phyloP scores from a whole-genome alignment of 2,888 invertebrate species.

The Ectobius pallidus region DNA sequence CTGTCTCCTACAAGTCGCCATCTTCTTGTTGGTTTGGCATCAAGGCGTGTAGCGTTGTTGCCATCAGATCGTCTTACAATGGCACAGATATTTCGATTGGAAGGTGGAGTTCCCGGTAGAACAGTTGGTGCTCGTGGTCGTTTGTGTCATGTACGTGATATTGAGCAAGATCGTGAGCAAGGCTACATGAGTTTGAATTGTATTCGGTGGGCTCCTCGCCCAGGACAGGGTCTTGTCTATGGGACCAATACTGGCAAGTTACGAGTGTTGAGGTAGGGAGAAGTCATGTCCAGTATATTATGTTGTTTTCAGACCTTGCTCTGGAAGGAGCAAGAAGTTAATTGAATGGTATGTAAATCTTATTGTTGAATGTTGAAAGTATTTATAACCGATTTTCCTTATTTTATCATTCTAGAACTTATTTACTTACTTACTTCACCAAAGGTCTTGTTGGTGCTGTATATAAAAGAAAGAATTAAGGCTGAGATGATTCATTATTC shows the following conservation, averaged over 20 bases:
- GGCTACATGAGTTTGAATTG: slow-evolving; percentile 80
- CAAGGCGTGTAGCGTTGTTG: slow-evolving; percentile 63
- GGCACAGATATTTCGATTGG: slow-evolving; percentile 57
- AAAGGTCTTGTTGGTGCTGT: neutral
- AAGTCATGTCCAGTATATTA: neutral
- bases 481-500: neutral
- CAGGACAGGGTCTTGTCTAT: slow-evolving; percentile 84
- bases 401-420: neutral
- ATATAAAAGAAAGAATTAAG: neutral
- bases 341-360: neutral
- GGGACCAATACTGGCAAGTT: slow-evolving; percentile 86
- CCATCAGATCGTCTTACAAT: slow-evolving; percentile 58
- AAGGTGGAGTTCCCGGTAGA: slow-evolving; percentile 45
- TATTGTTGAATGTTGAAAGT: neutral
- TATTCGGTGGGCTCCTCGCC: slow-evolving; percentile 80
- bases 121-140: slow-evolving; percentile 44
- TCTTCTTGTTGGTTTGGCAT: slow-evolving; percentile 80
- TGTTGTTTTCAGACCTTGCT: too few relatives aligned
- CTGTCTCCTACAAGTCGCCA: slow-evolving; percentile 82
- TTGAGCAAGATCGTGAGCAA: slow-evolving; percentile 67
- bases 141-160: slow-evolving; percentile 59
- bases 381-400: neutral
- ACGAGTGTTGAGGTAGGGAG: slow-evolving; percentile 62
- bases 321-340: too few relatives aligned
- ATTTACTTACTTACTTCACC: neutral